A percentile compares a stretch with the other conserved stretches of the same genome.
Evolutionary conservation across 1,140 invertebrate species (phyloP).

Genomic region (Pararge aegeria): DNA sequence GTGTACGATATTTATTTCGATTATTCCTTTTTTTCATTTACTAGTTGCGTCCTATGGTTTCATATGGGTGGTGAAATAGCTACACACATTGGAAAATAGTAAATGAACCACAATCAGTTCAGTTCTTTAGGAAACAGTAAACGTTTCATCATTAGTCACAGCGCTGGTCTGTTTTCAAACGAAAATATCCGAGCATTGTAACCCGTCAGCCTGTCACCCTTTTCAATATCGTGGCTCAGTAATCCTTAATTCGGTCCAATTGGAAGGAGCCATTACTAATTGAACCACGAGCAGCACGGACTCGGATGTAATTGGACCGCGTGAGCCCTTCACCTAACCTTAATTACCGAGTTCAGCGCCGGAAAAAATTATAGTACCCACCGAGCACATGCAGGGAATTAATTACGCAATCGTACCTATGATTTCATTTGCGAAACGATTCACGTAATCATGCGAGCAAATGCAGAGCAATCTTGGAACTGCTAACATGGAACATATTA

Average conservation of each 20-base stretch:
- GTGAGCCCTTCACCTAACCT: conserved; percentile 2
- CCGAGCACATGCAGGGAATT: not conserved
- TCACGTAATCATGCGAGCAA: not conserved
- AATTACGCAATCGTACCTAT: not conserved
- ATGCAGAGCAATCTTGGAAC: no score
- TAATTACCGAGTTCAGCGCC: conserved; percentile 9
- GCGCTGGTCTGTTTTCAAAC: not conserved
- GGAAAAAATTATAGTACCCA: conserved; percentile 1
- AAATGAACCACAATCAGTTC: no score
- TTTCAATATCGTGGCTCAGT: conserved; percentile 19
- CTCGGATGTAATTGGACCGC: conserved; percentile 34
- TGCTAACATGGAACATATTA: no score
- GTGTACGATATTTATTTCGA: no score
- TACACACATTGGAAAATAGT: no score
- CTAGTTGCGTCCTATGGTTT: no score
- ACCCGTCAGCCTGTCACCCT: not conserved
- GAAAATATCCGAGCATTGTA: not conserved
- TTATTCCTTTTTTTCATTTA: no score
- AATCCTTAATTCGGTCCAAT: conserved; percentile 26
- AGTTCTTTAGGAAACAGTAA: no score
- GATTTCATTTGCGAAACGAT: not conserved
- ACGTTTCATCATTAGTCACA: no score
- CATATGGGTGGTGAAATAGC: no score
- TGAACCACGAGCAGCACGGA: conserved; percentile 15
- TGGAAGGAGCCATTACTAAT: conserved; percentile 34